phyloP scores from a whole-genome alignment of 1,140 invertebrate genomes.

The Akabosia matsudoensis region DNA sequence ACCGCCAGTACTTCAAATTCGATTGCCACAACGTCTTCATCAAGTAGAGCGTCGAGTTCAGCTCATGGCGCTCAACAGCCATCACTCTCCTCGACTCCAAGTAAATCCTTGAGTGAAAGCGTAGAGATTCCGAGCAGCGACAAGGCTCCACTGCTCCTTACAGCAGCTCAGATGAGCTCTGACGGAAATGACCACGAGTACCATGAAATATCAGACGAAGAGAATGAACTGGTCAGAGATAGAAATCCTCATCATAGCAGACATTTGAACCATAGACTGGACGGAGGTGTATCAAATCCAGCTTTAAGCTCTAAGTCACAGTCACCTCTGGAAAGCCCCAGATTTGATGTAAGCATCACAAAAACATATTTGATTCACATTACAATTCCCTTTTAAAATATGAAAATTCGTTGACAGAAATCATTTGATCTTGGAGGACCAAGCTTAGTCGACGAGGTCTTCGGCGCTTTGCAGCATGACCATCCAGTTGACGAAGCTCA shows the following conservation, averaged over 20 bases:
- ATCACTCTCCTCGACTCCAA: background rate
- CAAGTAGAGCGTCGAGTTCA: slow-evolving; percentile 10
- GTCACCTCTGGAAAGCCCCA: slow-evolving; percentile 53
- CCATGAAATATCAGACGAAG: slow-evolving; percentile 88
- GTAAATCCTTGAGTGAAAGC: slow-evolving; percentile 21
- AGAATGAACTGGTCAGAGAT: slow-evolving; percentile 54
- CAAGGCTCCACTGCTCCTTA: slow-evolving; percentile 38
- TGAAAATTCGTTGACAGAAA: slow-evolving; percentile 54
- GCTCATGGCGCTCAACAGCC: slow-evolving; percentile 24
- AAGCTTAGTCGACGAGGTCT: slow-evolving; percentile 89
- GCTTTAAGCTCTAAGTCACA: slow-evolving; percentile 44
- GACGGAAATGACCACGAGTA: slow-evolving; percentile 67
- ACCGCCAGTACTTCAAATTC: slow-evolving; percentile 19
- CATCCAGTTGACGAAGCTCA: slow-evolving; percentile 62
- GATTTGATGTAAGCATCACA: slow-evolving; percentile 53
- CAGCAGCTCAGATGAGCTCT: slow-evolving; percentile 31
- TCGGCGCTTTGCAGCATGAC: slow-evolving; percentile 64
- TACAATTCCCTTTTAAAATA: background rate
- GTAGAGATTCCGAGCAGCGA: slow-evolving; percentile 36
- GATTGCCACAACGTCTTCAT: slow-evolving; percentile 16
- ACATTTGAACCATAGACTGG: background rate
- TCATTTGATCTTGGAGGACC: slow-evolving; percentile 87
- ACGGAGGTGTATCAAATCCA: slow-evolving; percentile 40
- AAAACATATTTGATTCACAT: background rate
- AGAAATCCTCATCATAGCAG: background rate